phyloP scores from a whole-genome alignment of 2,888 invertebrate genomes.

The Trissolcus brochymenae region DNA sequence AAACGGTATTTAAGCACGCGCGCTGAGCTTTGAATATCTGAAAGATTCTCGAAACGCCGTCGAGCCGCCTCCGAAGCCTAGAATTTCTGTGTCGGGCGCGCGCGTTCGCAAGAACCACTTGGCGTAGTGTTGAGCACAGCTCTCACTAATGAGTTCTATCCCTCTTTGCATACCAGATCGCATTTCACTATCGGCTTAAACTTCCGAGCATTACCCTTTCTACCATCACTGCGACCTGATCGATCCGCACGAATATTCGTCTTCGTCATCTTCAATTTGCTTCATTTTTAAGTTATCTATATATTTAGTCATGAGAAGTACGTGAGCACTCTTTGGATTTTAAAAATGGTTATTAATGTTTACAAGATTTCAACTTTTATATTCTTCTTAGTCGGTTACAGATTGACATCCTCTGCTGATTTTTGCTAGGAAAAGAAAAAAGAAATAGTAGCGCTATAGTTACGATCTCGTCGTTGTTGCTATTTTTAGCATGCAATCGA shows the following conservation, averaged over 20 bases:
- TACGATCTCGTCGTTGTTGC: conserved; percentile 23
- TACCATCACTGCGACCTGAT: conserved; percentile 49
- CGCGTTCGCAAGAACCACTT: conserved; percentile 50
- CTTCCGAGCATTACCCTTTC: conserved; percentile 66
- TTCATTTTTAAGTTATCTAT: not conserved
- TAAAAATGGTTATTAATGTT: no score
- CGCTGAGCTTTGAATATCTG: conserved; percentile 58
- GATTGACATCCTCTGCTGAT: not conserved
- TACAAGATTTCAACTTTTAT: no score
- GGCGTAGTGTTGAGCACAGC: conserved; percentile 54
- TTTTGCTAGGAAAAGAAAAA: not conserved
- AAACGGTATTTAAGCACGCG: conserved; percentile 57
- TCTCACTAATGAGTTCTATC: conserved; percentile 68
- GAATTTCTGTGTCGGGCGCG: conserved; percentile 44
- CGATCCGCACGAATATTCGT: conserved; percentile 50
- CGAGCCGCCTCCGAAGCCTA: conserved; percentile 44
- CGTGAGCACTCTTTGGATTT: no score
- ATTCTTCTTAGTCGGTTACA: no score
- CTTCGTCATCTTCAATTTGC: conserved; percentile 16
- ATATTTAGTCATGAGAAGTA: no score
- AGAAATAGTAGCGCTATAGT: conserved; percentile 9
- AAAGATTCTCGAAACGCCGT: conserved; percentile 57
- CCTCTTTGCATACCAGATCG: conserved; percentile 69
- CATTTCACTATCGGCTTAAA: conserved; percentile 66
- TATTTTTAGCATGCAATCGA: conserved; percentile 53